A percentile compares a stretch with the other conserved stretches of the same genome.
These are phyloP conservation scores for Etheostoma nigrum DNA, from an alignment of 2,797 vertebrate species.

Conservation along the genomic window DNA sequence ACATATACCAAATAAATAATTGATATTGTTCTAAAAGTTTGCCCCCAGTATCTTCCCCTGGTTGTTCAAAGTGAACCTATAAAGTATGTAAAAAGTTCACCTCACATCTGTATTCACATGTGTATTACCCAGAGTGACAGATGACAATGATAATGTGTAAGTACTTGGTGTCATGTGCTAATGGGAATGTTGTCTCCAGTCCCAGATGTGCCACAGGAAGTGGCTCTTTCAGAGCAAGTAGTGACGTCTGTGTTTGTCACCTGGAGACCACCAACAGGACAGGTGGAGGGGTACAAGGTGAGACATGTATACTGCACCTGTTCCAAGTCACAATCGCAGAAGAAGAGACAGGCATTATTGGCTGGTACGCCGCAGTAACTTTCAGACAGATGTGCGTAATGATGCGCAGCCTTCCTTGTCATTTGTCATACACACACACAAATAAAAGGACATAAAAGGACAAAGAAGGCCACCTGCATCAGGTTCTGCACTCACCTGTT, in stretches of 20 bases:
- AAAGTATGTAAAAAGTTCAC: background rate
- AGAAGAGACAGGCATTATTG: background rate
- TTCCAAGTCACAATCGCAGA: background rate
- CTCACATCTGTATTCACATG: background rate
- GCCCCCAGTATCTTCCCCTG: background rate
- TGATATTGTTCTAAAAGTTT: background rate
- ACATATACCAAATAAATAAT: background rate
- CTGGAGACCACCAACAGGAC: slow-evolving; percentile 86
- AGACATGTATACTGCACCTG: slow-evolving; percentile 9
- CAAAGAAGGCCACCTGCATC: slow-evolving; percentile 68
- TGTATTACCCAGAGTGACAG: background rate
- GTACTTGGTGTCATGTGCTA: slow-evolving; percentile 14
- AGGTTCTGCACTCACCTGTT: slow-evolving; percentile 68
- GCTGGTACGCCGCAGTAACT: background rate
- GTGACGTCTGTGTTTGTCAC: slow-evolving; percentile 85
- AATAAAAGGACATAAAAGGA: slow-evolving; percentile 25
- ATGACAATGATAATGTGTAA: background rate
- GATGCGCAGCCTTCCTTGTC: background rate
- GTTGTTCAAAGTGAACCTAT: slow-evolving; percentile 2
- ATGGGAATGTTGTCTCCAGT: slow-evolving; percentile 74
- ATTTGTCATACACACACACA: slow-evolving; percentile 11
- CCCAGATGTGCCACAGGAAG: slow-evolving; percentile 85
- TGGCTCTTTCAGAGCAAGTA: slow-evolving; percentile 84
- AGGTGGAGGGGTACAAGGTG: slow-evolving; percentile 89
- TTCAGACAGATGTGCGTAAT: background rate